Evolutionary conservation across 2,113 vertebrate genomes (phyloP), one percentile per base, ranked within the genome.

Genomic region (Capreolus pygargus): DNA sequence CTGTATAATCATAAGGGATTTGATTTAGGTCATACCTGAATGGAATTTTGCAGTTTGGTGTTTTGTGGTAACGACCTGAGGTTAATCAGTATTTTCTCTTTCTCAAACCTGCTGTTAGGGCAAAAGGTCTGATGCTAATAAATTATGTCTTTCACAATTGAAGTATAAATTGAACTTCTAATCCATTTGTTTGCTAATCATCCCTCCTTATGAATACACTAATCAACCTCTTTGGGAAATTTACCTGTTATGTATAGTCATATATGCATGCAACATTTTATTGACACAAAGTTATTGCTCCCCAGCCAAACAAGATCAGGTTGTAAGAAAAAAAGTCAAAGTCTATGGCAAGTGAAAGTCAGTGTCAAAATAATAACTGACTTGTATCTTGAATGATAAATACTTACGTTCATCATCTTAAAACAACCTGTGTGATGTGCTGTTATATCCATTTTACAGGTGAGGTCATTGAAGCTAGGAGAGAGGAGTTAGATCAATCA

Each of bases 61-160:
- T 97, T 97, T 95, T 95, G 16, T 93, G 61, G 55, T 88, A 95
- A 78, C 93, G 50, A 96, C 92, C 50, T 95, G 25, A 86, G 86
- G 61, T 95, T 97, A 97, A 96, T 96, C 78, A 79, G 78, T 78
- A 14, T 92, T 95, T 97, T 92, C 55, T 93, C 17, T 82, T 95
- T 97, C 39, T 94, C 52, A 88, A 94, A 93, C 43, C 60, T 93
- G 55, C 93, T 82, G 50, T 93, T 88, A 70, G 61, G 27, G 91
- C 55, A 86, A 93, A 84, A 96, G 64, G 36, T 64, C 74, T 47
- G 70, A 94, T 83, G 55, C 52, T 95, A 95, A 78, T 92, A 86
- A 93, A 97, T 91, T 91, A 57, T 47, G n/a, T 79, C 55, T 27
- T 87, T 96, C 64, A 84, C 55, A 57, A 45, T 5, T 95, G 89